Conservation (phyloP, 2,113 vertebrate genomes). For the Prionailurus viverrinus region DNA sequence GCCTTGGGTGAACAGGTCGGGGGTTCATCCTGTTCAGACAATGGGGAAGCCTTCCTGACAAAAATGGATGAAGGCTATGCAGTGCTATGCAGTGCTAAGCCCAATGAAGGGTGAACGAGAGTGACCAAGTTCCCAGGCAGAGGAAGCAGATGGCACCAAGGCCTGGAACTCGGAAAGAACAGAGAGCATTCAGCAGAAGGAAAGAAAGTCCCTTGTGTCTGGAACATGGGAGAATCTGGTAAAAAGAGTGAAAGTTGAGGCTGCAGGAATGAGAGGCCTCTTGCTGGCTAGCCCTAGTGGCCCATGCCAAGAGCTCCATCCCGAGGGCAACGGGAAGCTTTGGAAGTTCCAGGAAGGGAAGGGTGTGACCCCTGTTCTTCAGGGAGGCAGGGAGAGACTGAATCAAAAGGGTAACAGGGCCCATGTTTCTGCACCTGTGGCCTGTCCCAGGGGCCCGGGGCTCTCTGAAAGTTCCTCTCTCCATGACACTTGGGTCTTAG, state of each 20-base stretch:
- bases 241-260: neutral
- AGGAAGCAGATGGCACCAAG: neutral
- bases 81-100: neutral
- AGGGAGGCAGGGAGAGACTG: neutral
- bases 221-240: neutral
- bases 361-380: neutral
- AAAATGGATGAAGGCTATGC: no score
- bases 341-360: neutral
- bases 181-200: neutral
- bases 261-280: neutral
- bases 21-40: neutral
- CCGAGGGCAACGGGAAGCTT: neutral
- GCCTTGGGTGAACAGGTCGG: neutral
- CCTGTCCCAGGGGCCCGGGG: neutral
- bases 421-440: neutral
- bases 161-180: neutral
- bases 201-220: neutral
- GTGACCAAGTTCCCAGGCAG: neutral
- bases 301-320: neutral
- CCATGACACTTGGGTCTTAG: neutral
- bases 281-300: neutral
- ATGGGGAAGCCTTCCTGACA: neutral
- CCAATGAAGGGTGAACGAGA: neutral
- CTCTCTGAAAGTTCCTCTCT: neutral
- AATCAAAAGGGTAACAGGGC: neutral